Percentiles rank a stretch among this genome's conserved stretches.
Evolutionary conservation across 2,113 vertebrate genomes (phyloP).

Genomic region (Albula glossodonta): DNA sequence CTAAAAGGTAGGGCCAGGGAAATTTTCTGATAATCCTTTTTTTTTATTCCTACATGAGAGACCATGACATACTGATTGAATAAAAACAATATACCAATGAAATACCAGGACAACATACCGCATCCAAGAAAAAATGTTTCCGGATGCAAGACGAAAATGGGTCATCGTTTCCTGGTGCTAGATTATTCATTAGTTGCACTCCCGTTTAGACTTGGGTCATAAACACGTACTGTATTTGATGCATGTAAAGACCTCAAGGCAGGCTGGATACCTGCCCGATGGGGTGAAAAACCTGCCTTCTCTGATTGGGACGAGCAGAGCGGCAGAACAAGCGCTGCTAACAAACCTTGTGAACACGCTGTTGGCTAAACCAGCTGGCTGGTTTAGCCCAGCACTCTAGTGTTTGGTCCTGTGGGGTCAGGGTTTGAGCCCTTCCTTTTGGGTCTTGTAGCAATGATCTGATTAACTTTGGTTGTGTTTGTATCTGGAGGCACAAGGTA

Average conservation of each 20-base stretch:
- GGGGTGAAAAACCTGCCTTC: not conserved
- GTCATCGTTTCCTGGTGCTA: not conserved
- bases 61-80: not conserved
- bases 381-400: not conserved
- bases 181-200: conserved; percentile 1
- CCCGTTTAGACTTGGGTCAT: not conserved
- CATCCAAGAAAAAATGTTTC: too few relatives aligned
- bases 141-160: not conserved
- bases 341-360: not conserved
- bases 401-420: not conserved
- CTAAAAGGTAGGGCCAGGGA: not conserved
- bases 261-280: conserved; percentile 1
- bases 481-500: not conserved
- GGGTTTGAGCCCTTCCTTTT: not conserved
- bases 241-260: not conserved
- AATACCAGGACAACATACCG: not conserved
- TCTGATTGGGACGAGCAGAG: not conserved
- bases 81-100: not conserved
- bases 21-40: not conserved
- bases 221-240: not conserved
- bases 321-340: not conserved
- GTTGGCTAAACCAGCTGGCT: not conserved
- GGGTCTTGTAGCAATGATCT: not conserved
- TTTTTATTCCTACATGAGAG: not conserved
- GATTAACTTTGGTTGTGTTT: not conserved